phyloP scores from a whole-genome alignment of 2,888 invertebrate species.

The Toxonevra muliebris region DNA sequence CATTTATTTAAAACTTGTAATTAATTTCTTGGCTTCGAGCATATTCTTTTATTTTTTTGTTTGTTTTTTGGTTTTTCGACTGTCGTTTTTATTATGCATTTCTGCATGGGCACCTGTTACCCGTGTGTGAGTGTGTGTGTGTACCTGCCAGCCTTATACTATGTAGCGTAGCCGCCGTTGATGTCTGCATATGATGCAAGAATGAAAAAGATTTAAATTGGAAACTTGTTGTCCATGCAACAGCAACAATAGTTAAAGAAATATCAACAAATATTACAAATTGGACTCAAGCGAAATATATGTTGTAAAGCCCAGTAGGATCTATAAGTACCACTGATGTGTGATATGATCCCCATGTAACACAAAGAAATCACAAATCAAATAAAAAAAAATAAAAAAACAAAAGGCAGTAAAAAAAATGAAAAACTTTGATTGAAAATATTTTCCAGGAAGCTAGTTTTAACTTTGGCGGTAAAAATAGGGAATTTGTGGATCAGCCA shows the following conservation, averaged over 20 bases:
- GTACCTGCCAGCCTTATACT: not conserved
- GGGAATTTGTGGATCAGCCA: no score
- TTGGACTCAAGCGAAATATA: constrained; percentile 11
- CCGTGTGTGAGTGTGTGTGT: not conserved
- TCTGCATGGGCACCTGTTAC: constrained; percentile 22
- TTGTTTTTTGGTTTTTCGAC: not conserved
- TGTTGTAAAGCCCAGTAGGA: no score
- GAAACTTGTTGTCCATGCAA: not conserved
- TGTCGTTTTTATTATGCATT: constrained; percentile 12
- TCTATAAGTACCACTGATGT: not conserved
- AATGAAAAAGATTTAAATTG: not conserved
- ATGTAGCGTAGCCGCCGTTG: not conserved
- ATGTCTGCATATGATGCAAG: not conserved
- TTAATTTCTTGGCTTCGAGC: constrained; percentile 29
- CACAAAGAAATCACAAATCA: no score
- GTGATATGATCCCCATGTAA: not conserved
- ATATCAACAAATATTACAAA: constrained; percentile 3
- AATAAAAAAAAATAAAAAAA: no score
- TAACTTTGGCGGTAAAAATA: no score
- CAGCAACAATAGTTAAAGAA: constrained; percentile 1
- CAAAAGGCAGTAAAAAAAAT: no score
- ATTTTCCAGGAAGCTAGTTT: no score
- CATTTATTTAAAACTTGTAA: constrained; percentile 22
- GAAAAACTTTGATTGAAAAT: no score
- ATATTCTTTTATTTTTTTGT: constrained; percentile 3